Base-by-base conservation (phyloP, 2,113 vertebrate species). In the Hemicordylus capensis region DNA sequence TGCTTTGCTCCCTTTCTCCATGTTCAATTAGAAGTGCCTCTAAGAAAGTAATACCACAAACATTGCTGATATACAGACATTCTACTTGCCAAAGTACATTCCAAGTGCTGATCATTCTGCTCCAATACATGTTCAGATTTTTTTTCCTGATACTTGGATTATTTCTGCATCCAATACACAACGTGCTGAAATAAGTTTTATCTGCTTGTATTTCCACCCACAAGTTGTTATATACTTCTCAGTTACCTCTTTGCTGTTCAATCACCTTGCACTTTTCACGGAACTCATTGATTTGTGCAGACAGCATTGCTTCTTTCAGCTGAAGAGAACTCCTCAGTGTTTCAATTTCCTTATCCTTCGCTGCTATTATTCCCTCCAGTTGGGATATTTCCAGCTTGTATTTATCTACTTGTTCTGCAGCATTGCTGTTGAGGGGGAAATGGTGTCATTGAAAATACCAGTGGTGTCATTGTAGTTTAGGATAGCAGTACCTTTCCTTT, bases 221-320 rank as follows among this genome's bases (percentile, higher is more conserved):
- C 7, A 81, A 58, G 6, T n/a, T n/a, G n/a, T n/a, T n/a, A n/a
- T n/a, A n/a, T n/a, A n/a, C 66, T 48, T 79, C 78, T n/a, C 0
- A 42, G 6, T 80, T 94, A 99, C 98, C 97, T 95, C 97, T 97
- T 87, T 98, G 97, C 56, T 97, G 93, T 87, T 98, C 96, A 64
- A 97, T 96, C 48, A 93, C 77, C 19, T 97, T 92, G 94, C 95
- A 98, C 37, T 92, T 96, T 70, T 97, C 96, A 83, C 94, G 96
- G 44, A 98, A 94, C 58, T 97, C 97, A 48, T 96, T 90, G 54
- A 97, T 94, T 86, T 96, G 86, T 93, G 97, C 95, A 86, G 95
- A 95, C 59, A 98, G 94, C 64, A 95, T 94, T 75, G 92, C 94
- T 89, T 97, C 96, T 0, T 96, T 98, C 37, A 93, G 94, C 75